Base-by-base conservation (phyloP, 1,140 invertebrate species). In the Asbolus verrucosus region DNA sequence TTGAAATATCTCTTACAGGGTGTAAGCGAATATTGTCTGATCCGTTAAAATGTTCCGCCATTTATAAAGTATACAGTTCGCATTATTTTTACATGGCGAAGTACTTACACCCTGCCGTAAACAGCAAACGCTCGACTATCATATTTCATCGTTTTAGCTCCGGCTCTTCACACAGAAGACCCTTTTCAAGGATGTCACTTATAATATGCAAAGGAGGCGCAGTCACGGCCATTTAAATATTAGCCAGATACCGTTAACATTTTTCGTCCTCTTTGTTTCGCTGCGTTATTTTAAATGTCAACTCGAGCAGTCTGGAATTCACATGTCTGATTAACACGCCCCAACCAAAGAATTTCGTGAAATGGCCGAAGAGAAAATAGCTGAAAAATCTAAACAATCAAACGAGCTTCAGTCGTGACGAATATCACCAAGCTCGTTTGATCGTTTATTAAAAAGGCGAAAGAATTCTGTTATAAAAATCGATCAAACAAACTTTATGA, bases 61-160 rank as follows among this genome's bases (percentile, higher is more conserved):
- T 54, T 54, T 54, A 54, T 54, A 54, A 54, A 54, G 46, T 54
- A 54, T 54, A 54, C 46, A 54, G 24, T 54, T 54, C 27, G 27
- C 46, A 54, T 54, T 54, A 54, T 54, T 54, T 54, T 54, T 54
- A 54, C 46, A 54, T 54, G 46, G 46, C 39, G 39, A 21, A 18
- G 43, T 50, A 19, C 15, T 36, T 36, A 19, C 8, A 50, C 16
- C 6, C 27, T 19, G 24, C 46, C 46, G 46, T n/a, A 21, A 54
- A 21, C 46, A 21, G n/a, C n/a, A n/a, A n/a, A 27, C 15, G 46
- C 46, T 27, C 19, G 19, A 11, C 19, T 21, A 54, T 54, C 46
- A 54, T 54, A 54, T 54, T 54, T 54, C 46, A 54, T 54, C 46
- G 46, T 54, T 54, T 54, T 54, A 54, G 27, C 46, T 54, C n/a